Percentiles rank a stretch among this genome's conserved stretches.
Conservation (phyloP, 1,140 invertebrate species). For the Orussus abietinus region DNA sequence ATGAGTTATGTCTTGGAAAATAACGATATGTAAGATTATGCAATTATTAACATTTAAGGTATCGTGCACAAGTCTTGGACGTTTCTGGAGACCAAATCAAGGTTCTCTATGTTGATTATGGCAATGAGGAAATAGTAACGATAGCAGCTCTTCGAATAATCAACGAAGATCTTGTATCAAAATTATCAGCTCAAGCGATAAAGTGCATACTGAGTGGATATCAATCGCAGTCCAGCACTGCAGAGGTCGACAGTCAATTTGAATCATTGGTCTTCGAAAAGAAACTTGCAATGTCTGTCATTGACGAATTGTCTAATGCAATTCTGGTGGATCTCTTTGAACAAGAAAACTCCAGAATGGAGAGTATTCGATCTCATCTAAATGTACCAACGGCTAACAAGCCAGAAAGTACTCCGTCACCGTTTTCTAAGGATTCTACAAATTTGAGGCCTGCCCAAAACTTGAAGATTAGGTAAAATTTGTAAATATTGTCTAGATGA, state of each 20-base stretch:
- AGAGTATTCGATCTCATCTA: slow-evolving; percentile 7
- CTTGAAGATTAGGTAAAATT: no score
- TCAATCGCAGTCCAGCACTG: slow-evolving; percentile 41
- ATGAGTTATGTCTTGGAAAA: not conserved
- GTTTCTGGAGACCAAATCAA: slow-evolving; percentile 49
- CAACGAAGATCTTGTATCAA: slow-evolving; percentile 59
- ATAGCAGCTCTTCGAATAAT: slow-evolving; percentile 59
- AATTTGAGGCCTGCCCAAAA: no score
- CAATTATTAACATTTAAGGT: slow-evolving; percentile 48
- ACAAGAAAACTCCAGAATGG: slow-evolving; percentile 12
- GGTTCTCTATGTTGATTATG: slow-evolving; percentile 74
- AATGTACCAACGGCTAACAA: no score
- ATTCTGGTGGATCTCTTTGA: slow-evolving; percentile 56
- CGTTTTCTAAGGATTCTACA: no score
- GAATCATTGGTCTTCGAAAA: slow-evolving; percentile 51
- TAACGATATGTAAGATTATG: slow-evolving; percentile 4
- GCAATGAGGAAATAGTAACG: slow-evolving; percentile 64
- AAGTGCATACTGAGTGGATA: slow-evolving; percentile 65
- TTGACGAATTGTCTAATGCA: slow-evolving; percentile 48
- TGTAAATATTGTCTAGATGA: no score
- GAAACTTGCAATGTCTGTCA: slow-evolving; percentile 57
- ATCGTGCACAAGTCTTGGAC: slow-evolving; percentile 58
- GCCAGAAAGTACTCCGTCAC: no score
- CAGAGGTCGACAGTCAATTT: slow-evolving; percentile 44
- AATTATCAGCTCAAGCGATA: slow-evolving; percentile 68